Evolutionary conservation across 2,113 vertebrate genomes (phyloP).

Genomic region (Gallinago jamesoni): DNA sequence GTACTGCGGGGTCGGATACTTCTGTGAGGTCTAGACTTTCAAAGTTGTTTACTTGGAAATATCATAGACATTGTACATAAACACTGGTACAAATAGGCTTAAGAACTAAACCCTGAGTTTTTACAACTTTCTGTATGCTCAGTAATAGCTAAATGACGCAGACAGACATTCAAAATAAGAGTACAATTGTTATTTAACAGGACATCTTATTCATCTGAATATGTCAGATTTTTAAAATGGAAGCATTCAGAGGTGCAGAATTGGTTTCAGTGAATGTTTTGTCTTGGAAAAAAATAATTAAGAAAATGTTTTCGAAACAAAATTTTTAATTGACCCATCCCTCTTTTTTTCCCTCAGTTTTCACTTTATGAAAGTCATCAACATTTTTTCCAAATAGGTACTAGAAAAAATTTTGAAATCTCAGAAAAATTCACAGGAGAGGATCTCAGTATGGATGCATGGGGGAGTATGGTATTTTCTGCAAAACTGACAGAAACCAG

Average conservation of each 20-base stretch:
- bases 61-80: neutral
- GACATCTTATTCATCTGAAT: neutral
- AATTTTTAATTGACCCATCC: neutral
- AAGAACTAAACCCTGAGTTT: neutral
- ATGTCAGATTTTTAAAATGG: neutral
- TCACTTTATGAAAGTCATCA: neutral
- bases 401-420: neutral
- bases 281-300: neutral
- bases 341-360: neutral
- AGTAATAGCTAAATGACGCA: neutral
- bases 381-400: neutral
- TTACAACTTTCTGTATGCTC: neutral
- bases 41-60: neutral
- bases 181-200: neutral
- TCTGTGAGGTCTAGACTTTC: neutral
- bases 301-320: neutral
- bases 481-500: neutral
- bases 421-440: neutral
- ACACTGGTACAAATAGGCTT: neutral
- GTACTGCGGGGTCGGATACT: neutral
- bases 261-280: neutral
- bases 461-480: neutral
- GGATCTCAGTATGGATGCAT: neutral
- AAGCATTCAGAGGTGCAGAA: neutral
- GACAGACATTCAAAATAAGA: neutral